These are phyloP conservation scores for Ursus arctos DNA, from an alignment of 2,113 vertebrate species.

Conservation along the genomic window DNA sequence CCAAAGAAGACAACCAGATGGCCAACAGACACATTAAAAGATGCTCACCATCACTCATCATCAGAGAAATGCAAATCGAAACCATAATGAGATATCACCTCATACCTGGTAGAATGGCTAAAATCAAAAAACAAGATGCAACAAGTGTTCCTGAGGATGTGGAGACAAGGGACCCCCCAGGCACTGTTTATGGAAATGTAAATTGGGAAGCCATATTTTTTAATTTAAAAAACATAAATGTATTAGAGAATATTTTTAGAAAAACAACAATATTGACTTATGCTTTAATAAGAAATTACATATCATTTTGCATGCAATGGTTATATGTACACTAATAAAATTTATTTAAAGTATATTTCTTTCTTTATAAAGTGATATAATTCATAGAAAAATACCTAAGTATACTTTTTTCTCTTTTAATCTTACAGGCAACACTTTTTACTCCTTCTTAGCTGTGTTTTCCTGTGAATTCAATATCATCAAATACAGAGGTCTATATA, in stretches of 20 bases:
- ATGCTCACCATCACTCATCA: too few relatives aligned
- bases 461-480: background rate
- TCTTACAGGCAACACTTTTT: background rate
- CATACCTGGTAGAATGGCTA: too few relatives aligned
- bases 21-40: too few relatives aligned
- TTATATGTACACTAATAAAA: background rate
- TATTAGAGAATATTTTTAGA: background rate
- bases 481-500: background rate
- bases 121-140: too few relatives aligned
- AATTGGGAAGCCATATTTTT: background rate
- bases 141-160: too few relatives aligned
- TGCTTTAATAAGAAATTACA: background rate
- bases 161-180: too few relatives aligned
- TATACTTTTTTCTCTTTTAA: background rate
- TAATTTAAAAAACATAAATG: background rate
- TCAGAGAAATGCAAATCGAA: too few relatives aligned
- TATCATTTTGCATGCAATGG: background rate
- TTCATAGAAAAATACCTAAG: background rate
- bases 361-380: background rate
- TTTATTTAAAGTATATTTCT: background rate
- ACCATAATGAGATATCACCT: too few relatives aligned
- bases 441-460: background rate
- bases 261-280: background rate
- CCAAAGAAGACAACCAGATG: too few relatives aligned
- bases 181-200: too few relatives aligned